phyloP scores from a whole-genome alignment of 2,113 vertebrate genomes.

The Calidris pygmaea region DNA sequence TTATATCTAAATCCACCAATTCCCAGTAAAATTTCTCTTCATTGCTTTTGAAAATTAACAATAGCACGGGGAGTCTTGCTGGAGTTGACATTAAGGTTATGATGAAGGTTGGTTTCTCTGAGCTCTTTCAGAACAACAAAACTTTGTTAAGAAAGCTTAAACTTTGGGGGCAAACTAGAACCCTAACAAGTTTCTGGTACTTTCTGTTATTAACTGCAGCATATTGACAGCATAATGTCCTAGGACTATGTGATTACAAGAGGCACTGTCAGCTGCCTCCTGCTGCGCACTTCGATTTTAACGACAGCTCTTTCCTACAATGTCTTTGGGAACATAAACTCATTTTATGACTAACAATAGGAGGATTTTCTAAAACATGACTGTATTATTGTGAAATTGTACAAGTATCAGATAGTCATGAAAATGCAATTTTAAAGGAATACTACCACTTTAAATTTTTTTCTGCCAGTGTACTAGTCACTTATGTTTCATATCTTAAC shows the following conservation, averaged over 20 bases:
- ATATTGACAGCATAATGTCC: neutral
- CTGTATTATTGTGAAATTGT: neutral
- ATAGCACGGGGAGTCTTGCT: neutral
- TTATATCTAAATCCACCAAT: neutral
- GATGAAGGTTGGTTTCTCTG: neutral
- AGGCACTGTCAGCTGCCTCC: neutral
- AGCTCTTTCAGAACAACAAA: neutral
- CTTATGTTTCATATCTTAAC: neutral
- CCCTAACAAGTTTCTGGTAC: neutral
- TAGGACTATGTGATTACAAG: neutral
- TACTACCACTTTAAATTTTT: neutral
- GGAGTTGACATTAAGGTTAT: neutral
- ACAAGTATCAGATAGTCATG: neutral
- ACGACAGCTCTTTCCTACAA: neutral
- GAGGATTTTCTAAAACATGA: neutral
- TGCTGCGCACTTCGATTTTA: neutral
- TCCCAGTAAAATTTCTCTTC: neutral
- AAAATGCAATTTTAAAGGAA: conserved; percentile 7
- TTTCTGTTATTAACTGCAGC: neutral
- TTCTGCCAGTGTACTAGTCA: neutral
- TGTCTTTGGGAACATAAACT: neutral
- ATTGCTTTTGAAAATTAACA: neutral
- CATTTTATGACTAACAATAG: neutral
- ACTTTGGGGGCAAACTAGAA: neutral
- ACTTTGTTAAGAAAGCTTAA: neutral